Evolutionary conservation across 1,140 invertebrate species (phyloP).

Genomic region (Venustaconcha ellipsiformis): DNA sequence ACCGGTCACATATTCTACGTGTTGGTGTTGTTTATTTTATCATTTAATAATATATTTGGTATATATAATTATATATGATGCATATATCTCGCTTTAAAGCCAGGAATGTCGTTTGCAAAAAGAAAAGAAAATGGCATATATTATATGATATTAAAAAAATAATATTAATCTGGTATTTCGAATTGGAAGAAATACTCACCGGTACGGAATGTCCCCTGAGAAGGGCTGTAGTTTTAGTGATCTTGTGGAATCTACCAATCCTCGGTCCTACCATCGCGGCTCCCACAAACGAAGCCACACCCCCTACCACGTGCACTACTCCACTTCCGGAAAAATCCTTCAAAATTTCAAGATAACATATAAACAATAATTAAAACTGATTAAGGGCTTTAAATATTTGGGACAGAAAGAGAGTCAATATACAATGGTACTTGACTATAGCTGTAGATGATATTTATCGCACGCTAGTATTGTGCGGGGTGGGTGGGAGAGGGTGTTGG

Average conservation of each 20-base stretch:
- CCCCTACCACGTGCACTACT: constrained; percentile 72
- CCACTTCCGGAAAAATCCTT: constrained; percentile 64
- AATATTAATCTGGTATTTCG: too few relatives aligned
- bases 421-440: too few relatives aligned
- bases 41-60: not conserved
- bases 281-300: constrained; percentile 71
- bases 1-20: too few relatives aligned
- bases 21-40: not conserved
- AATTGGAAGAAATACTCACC: constrained; percentile 13
- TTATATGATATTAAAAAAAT: too few relatives aligned
- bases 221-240: constrained; percentile 34
- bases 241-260: constrained; percentile 57
- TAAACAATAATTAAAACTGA: not conserved
- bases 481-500: too few relatives aligned
- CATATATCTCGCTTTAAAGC: not conserved
- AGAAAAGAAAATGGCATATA: too few relatives aligned
- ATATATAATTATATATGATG: not conserved
- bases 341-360: not conserved
- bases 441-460: too few relatives aligned
- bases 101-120: not conserved
- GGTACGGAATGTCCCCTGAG: constrained; percentile 72
- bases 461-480: too few relatives aligned
- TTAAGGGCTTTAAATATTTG: not conserved
- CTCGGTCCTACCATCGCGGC: constrained; percentile 60
- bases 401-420: too few relatives aligned